These are phyloP conservation scores for Bothrops jararaca DNA, from an alignment of 2,113 vertebrate species.

Conservation along the genomic window DNA sequence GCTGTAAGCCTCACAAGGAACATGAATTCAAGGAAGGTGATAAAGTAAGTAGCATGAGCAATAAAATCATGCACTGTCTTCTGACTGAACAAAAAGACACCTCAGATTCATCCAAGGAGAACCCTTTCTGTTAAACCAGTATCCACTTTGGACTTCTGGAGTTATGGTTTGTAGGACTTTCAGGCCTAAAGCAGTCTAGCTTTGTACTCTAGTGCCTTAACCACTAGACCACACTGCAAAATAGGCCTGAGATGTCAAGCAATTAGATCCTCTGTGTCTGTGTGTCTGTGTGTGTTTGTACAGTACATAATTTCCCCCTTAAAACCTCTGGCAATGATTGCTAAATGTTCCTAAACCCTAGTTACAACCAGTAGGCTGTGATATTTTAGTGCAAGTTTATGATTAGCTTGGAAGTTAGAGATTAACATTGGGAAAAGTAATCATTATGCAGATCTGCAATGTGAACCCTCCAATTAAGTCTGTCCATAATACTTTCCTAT, in stretches of 20 bases:
- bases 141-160: background rate
- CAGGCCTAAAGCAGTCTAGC: background rate
- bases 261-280: background rate
- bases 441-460: background rate
- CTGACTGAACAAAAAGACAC: background rate
- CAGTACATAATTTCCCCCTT: background rate
- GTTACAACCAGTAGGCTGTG: background rate
- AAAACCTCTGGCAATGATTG: background rate
- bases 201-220: background rate
- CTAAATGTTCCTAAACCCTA: background rate
- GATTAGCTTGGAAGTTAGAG: background rate
- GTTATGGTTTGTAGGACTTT: background rate
- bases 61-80: background rate
- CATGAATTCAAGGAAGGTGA: background rate
- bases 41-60: background rate
- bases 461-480: constrained; percentile 7
- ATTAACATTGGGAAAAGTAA: background rate
- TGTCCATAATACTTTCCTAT: background rate
- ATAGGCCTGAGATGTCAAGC: background rate
- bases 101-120: background rate
- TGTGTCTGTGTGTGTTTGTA: background rate
- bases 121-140: background rate
- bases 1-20: background rate
- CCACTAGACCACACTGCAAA: background rate
- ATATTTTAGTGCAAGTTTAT: background rate